Conservation (phyloP, 2,113 vertebrate species). For the Collichthys lucidus region DNA sequence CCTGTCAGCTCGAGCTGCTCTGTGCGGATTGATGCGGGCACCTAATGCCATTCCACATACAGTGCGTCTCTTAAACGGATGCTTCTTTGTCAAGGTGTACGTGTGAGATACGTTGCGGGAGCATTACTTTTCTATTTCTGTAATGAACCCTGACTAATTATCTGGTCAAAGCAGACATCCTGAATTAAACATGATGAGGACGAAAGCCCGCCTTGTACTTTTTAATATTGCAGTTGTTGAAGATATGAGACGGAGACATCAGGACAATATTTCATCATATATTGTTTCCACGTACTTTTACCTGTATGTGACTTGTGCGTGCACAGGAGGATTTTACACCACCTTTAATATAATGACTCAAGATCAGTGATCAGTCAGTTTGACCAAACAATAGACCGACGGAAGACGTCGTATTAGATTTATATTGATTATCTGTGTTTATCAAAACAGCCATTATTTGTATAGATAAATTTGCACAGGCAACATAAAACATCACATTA, state of each 20-base stretch:
- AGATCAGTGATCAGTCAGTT: too few species aligned
- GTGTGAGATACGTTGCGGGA: background rate
- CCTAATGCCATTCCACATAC: conserved; percentile 5
- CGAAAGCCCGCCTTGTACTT: background rate
- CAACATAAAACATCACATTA: background rate
- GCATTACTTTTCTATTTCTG: background rate
- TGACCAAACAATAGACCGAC: too few species aligned
- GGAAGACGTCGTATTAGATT: background rate
- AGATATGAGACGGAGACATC: background rate
- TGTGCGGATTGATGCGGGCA: too few species aligned
- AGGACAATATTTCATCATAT: background rate
- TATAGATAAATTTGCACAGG: background rate
- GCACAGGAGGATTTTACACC: too few species aligned
- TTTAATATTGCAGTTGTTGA: conserved; percentile 20
- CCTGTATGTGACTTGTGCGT: background rate
- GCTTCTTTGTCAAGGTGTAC: background rate
- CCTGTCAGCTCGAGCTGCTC: too few species aligned
- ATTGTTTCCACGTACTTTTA: background rate
- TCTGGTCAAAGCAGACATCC: background rate
- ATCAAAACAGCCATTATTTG: too few species aligned
- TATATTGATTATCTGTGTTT: too few species aligned
- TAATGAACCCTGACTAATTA: background rate
- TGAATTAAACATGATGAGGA: conserved; percentile 12
- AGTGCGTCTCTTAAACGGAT: background rate
- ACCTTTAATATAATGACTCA: too few species aligned